Conservation (phyloP, 2,113 vertebrate genomes). For the Phalacrocorax brasilianus region DNA sequence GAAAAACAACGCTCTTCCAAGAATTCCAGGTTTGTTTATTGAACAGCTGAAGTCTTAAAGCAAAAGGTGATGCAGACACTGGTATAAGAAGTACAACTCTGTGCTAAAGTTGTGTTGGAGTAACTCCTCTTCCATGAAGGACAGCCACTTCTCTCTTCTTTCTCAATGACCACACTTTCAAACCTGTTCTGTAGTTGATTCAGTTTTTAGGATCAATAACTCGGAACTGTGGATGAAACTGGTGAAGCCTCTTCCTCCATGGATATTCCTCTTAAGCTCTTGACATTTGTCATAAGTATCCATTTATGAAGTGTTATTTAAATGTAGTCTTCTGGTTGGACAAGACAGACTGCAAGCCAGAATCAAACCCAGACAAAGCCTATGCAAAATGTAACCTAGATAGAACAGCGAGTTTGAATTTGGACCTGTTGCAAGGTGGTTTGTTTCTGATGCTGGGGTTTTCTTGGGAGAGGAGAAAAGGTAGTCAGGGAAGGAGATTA, state of each 20-base stretch:
- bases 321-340: background rate
- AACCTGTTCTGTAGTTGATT: background rate
- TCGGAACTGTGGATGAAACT: background rate
- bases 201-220: background rate
- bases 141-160: background rate
- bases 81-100: background rate
- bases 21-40: background rate
- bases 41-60: background rate
- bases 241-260: background rate
- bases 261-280: background rate
- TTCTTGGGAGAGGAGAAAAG: background rate
- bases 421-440: background rate
- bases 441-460: background rate
- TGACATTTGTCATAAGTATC: background rate
- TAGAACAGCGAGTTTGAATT: background rate
- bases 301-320: background rate
- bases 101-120: background rate
- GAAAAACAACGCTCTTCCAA: background rate
- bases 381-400: slow-evolving; percentile 15
- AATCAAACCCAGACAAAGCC: background rate
- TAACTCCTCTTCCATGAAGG: background rate
- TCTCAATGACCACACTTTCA: background rate
- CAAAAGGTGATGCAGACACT: background rate
- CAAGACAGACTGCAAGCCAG: background rate
- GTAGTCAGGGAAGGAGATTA: background rate